Evolutionary conservation across 2,888 invertebrate genomes (phyloP).

Genomic region (Prenolepis imparis): DNA sequence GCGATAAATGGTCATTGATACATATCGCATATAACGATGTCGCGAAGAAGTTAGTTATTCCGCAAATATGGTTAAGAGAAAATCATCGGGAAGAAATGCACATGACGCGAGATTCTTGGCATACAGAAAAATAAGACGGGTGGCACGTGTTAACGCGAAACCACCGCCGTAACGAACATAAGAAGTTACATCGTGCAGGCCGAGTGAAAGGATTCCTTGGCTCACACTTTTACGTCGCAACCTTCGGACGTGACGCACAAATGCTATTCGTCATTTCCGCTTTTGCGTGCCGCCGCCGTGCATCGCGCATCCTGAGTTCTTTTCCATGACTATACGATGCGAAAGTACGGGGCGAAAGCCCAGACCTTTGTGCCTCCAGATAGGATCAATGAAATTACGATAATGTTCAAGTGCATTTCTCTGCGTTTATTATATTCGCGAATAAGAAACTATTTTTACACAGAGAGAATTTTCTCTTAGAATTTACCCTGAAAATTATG

Average conservation of each 20-base stretch:
- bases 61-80: background rate
- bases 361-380: background rate
- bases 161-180: conserved; percentile 47
- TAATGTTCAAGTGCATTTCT: background rate
- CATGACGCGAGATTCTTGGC: conserved; percentile 17
- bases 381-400: conserved; percentile 21
- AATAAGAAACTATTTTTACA: background rate
- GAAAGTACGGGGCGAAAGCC: conserved; percentile 1
- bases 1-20: conserved; percentile 31
- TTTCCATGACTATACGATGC: background rate
- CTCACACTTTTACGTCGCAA: conserved; percentile 61
- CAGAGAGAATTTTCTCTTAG: no score
- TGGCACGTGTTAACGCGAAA: conserved; percentile 48
- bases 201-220: conserved; percentile 68
- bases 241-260: conserved; percentile 65
- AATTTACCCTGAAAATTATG: no score
- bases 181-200: conserved; percentile 59
- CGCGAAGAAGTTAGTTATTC: background rate
- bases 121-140: conserved; percentile 11
- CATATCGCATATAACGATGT: conserved; percentile 9
- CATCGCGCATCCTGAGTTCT: background rate
- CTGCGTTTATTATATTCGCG: background rate
- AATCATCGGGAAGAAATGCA: background rate
- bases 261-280: conserved; percentile 63
- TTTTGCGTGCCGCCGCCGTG: conserved; percentile 40